Conservation (phyloP, 2,888 invertebrate genomes). For the Linyphia triangularis region DNA sequence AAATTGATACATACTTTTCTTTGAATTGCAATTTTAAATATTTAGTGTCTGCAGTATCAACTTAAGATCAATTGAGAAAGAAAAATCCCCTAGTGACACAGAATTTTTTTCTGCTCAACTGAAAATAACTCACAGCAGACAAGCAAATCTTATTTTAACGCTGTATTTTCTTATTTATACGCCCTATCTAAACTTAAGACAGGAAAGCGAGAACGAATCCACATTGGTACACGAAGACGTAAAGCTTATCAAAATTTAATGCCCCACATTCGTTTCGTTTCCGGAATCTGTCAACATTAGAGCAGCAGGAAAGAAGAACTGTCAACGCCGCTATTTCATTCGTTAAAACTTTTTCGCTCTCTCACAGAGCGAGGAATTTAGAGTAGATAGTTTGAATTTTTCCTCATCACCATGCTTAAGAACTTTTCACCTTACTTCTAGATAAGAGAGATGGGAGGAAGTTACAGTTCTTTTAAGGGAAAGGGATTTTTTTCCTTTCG, state of each 20-base stretch:
- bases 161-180: constrained; percentile 9
- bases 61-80: no score
- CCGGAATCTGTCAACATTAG: constrained; percentile 49
- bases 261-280: constrained; percentile 3
- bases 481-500: neutral
- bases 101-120: no score
- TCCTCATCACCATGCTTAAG: constrained; percentile 17
- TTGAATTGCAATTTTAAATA: no score
- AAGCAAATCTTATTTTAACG: neutral
- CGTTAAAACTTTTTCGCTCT: constrained; percentile 23
- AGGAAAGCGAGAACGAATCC: neutral
- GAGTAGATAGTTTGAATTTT: constrained; percentile 15
- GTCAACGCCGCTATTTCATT: constrained; percentile 10
- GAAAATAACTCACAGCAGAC: neutral
- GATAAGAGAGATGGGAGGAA: constrained; percentile 17
- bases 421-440: constrained; percentile 39
- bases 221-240: neutral
- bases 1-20: no score
- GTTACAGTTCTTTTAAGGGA: constrained; percentile 20
- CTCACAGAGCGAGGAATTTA: constrained; percentile 16
- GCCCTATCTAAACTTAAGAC: neutral
- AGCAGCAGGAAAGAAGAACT: neutral
- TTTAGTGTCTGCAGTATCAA: no score
- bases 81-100: no score
- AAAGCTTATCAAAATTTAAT: constrained; percentile 47